phyloP scores from a whole-genome alignment of 2,113 vertebrate species.

The Hypomesus transpacificus region DNA sequence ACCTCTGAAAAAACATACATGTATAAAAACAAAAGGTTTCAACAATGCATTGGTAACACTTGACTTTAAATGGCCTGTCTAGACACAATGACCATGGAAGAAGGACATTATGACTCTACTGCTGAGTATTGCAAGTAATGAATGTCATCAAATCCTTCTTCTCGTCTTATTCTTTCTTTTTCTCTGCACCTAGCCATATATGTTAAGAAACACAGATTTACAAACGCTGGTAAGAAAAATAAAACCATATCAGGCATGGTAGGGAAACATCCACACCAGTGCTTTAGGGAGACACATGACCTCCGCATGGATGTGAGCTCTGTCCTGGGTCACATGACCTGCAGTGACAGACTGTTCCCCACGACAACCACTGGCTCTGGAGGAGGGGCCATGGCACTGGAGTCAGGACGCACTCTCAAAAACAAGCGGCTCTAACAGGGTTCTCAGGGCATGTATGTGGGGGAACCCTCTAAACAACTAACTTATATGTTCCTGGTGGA shows the following conservation, averaged over 20 bases:
- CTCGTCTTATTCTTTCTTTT: neutral
- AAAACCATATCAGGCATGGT: constrained; percentile 60
- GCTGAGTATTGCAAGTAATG: constrained; percentile 24
- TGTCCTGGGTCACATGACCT: constrained; percentile 54
- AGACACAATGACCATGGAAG: no score
- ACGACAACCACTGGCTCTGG: constrained; percentile 53
- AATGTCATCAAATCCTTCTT: constrained; percentile 3
- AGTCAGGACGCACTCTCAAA: no score
- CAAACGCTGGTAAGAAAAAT: constrained; percentile 52
- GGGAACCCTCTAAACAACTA: no score
- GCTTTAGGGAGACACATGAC: constrained; percentile 54
- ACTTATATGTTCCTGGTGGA: no score
- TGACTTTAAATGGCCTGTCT: constrained; percentile 11
- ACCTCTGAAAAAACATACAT: neutral
- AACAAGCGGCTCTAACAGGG: no score
- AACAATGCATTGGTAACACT: constrained; percentile 23
- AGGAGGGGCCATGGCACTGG: constrained; percentile 26
- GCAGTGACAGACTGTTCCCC: constrained; percentile 49
- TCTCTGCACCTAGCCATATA: neutral
- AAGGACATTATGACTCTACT: constrained; percentile 16
- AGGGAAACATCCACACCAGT: constrained; percentile 58
- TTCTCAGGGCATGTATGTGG: no score
- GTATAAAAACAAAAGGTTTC: neutral
- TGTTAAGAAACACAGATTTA: constrained; percentile 1
- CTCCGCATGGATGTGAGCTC: constrained; percentile 51